phyloP scores from a whole-genome alignment of 2,888 invertebrate genomes.

The Eupithecia vulgata region DNA sequence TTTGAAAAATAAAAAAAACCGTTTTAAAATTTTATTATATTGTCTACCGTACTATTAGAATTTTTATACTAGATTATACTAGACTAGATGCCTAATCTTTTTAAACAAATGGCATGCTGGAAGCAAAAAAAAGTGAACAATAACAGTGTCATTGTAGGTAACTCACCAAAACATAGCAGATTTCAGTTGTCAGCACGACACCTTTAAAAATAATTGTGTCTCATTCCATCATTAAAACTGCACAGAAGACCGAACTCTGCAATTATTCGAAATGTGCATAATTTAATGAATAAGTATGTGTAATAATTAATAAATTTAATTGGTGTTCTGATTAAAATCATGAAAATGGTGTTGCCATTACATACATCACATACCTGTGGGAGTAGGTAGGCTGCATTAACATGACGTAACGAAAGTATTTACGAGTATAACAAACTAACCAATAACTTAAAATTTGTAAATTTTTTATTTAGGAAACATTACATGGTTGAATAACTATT shows the following conservation, averaged over 20 bases:
- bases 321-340: not conserved
- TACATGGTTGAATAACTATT: no score
- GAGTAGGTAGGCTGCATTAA: not conserved
- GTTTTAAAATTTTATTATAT: no score
- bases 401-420: not conserved
- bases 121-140: not conserved
- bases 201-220: not conserved
- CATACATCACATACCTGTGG: not conserved
- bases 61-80: no score
- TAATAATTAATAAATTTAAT: conserved; percentile 5
- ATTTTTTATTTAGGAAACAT: no score
- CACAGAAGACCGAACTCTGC: not conserved
- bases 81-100: no score
- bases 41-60: no score
- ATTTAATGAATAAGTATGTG: conserved; percentile 7
- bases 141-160: not conserved
- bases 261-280: conserved; percentile 7
- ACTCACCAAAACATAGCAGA: not conserved
- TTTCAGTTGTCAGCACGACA: not conserved
- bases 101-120: no score
- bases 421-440: no score
- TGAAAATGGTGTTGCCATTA: not conserved
- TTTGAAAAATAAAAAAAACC: no score
- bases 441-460: no score
- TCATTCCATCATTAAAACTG: conserved; percentile 7